A percentile compares a stretch with the other conserved stretches of the same genome.
Evolutionary conservation across 1,140 invertebrate species (phyloP).

Genomic region (Tetraneura akinire): DNA sequence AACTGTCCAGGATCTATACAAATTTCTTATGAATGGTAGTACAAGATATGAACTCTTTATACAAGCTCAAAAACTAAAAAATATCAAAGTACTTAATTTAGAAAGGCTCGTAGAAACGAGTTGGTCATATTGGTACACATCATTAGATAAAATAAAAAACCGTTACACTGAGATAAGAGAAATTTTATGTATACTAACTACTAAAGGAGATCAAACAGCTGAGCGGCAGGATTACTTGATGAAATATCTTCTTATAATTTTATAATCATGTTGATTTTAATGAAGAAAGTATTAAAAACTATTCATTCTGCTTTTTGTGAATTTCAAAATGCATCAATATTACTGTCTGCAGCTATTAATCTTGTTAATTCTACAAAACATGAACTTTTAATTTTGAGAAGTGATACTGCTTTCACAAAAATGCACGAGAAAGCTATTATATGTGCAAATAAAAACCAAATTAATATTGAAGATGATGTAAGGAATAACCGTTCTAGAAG

Average conservation of each 20-base stretch:
- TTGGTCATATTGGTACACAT: slow-evolving; percentile 1
- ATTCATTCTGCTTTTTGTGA: not conserved
- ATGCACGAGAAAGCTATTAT: not conserved
- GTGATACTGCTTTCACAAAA: not conserved
- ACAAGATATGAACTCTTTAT: slow-evolving; percentile 10
- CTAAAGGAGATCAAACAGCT: not conserved
- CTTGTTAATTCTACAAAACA: not conserved
- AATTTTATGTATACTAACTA: not conserved
- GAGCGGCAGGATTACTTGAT: not conserved
- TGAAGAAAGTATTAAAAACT: not conserved
- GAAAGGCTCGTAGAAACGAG: not conserved
- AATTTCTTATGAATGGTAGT: slow-evolving; percentile 3
- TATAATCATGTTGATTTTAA: not conserved
- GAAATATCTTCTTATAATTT: not conserved
- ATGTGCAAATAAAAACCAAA: not conserved
- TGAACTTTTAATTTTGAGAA: not conserved
- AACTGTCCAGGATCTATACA: slow-evolving; percentile 7
- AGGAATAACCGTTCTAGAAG: not conserved
- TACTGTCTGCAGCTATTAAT: not conserved
- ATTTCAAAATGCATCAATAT: not conserved
- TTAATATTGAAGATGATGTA: not conserved
- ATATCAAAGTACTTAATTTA: not conserved
- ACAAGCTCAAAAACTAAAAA: not conserved
- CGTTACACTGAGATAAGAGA: not conserved
- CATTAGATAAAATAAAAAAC: slow-evolving; percentile 1